Evolutionary conservation across 2,888 invertebrate genomes (phyloP), one percentile per base, ranked within the genome.

Genomic region (Megalurothrips usitatus): DNA sequence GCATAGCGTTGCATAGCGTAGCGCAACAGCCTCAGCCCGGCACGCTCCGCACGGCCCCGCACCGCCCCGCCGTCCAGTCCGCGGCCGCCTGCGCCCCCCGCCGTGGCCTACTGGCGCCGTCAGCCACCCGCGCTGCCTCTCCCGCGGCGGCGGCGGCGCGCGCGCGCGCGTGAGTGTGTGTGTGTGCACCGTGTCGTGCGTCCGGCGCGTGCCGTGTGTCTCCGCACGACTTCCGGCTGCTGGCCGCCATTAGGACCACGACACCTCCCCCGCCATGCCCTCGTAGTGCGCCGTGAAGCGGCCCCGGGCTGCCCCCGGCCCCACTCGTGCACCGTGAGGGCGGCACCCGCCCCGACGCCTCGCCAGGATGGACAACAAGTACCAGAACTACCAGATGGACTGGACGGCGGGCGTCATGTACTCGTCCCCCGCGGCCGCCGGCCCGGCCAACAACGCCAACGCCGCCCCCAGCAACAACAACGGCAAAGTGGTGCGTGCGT

Each of bases 381-480:
- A 26, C 68, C 68, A 75, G 68, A 75, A 75, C 68, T 75, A 75
- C 68, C 68, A 75, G 68, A 75, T 75, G 68, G 68, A 75, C 68
- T 75, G 68, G 68, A 75, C 68, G 68, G 68, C 68, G 26, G 68
- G 68, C 11, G 23, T 75, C 23, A 75, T 75, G 68, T 75, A 75
- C 68, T 23, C 68, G 68, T 26, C 68, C 11, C 68, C 68, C 68
- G 68, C 68, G 23, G 68, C 68, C 68, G 23, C 68, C 68, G 23
- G 12, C 58, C 14, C 58, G 58, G 58, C 58, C 58, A 11, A 58
- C 52, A 52, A 52, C 52, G 52, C 52, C 52, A 43, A 58, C n/a
- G 11, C 58, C 58, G 58, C 19, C 58, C 34, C 34, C 34, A 43
- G 34, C 58, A 68, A 68, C 68, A 75, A 75, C 68, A 75, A 75